phyloP scores from a whole-genome alignment of 2,113 vertebrate genomes.

The Boleophthalmus pectinirostris region DNA sequence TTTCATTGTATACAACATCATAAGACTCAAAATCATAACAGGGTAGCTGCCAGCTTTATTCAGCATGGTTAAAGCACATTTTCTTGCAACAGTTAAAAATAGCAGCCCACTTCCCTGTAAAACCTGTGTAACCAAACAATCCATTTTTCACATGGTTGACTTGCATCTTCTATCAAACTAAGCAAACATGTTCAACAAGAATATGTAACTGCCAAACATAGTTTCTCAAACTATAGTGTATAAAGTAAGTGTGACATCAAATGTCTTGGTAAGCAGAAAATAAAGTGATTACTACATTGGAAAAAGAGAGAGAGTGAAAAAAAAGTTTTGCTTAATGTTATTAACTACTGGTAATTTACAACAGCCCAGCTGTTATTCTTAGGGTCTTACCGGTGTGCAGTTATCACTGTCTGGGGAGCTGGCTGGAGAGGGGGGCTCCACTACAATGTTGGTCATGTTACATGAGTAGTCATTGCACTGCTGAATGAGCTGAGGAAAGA shows the following conservation, averaged over 20 bases:
- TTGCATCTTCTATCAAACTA: background rate
- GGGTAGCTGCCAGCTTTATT: background rate
- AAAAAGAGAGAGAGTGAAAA: background rate
- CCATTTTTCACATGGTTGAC: background rate
- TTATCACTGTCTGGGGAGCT: constrained; percentile 70
- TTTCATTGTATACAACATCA: background rate
- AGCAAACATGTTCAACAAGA: background rate
- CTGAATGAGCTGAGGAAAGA: constrained; percentile 48
- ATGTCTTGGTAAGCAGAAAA: background rate
- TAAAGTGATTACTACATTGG: background rate
- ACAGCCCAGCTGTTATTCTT: background rate
- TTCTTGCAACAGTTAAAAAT: background rate
- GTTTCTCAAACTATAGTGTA: background rate
- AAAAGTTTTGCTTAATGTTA: background rate
- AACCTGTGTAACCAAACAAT: background rate
- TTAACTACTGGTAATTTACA: background rate
- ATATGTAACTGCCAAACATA: background rate
- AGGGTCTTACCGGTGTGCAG: constrained; percentile 66
- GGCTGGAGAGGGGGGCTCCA: constrained; percentile 65
- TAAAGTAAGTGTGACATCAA: background rate
- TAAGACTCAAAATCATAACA: background rate
- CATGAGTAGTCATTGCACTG: constrained; percentile 66
- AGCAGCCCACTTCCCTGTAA: background rate
- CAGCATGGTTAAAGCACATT: background rate
- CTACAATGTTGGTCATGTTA: constrained; percentile 60